Percentiles rank a stretch among this genome's conserved stretches.
Evolutionary conservation across 2,797 vertebrate genomes (phyloP).

Genomic region (Ctenopoma multispine): DNA sequence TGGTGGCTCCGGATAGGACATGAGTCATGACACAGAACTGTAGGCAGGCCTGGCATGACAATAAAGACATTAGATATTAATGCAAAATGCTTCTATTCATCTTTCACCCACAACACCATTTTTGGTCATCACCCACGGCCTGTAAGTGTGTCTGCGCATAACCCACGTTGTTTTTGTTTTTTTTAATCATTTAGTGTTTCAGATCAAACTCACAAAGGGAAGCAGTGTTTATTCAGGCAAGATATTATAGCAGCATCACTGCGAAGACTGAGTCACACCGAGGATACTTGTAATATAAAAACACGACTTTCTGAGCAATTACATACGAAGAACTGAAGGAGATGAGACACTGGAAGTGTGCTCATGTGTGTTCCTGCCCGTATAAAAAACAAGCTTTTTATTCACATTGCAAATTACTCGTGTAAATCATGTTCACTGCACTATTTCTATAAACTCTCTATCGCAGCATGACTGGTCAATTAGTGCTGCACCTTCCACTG

Average conservation of each 20-base stretch:
- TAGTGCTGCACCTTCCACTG: not conserved
- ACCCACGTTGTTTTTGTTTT: constrained; percentile 8
- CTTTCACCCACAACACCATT: constrained; percentile 59
- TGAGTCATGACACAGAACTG: constrained; percentile 75
- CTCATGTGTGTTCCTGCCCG: not conserved
- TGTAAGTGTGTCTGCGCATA: constrained; percentile 16
- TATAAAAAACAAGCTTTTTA: not conserved
- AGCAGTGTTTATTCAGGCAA: constrained; percentile 48
- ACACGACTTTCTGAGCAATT: constrained; percentile 5
- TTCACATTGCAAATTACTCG: constrained; percentile 2
- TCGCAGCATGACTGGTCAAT: constrained; percentile 3
- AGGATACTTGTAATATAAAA: constrained; percentile 17
- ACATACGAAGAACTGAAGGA: not conserved
- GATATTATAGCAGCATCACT: constrained; percentile 26
- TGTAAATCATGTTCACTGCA: constrained; percentile 8
- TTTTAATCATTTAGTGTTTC: constrained; percentile 36
- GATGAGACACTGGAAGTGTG: not conserved
- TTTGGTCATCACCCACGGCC: constrained; percentile 58
- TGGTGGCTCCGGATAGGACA: constrained; percentile 51
- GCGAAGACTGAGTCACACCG: constrained; percentile 44
- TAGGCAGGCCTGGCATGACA: constrained; percentile 67
- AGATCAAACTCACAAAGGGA: constrained; percentile 47
- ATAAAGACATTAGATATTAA: constrained; percentile 62
- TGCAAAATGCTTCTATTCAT: constrained; percentile 64
- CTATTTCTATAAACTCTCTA: not conserved